Percentiles rank a stretch among this genome's conserved stretches.
phyloP scores from a whole-genome alignment of 1,140 invertebrate genomes.

The Cataglyphis hispanica region DNA sequence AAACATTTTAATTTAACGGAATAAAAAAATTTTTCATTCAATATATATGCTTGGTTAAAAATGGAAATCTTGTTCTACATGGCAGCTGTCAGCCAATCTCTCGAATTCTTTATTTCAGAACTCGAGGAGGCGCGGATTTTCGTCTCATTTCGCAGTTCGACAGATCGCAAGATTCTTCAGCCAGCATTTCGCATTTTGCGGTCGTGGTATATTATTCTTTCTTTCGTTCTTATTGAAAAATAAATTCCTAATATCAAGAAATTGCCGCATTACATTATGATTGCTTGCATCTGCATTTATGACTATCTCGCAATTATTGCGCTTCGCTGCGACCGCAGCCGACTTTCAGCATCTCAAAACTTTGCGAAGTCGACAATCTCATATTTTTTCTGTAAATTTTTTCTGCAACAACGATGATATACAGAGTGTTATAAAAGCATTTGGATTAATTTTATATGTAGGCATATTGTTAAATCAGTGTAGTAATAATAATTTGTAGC shows the following conservation, averaged over 20 bases:
- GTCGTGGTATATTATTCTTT: constrained; percentile 38
- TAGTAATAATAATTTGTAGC: not conserved
- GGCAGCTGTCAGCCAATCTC: not conserved
- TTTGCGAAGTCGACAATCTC: constrained; percentile 35
- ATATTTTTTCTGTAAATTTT: constrained; percentile 10
- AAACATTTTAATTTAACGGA: not conserved
- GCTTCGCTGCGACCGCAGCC: constrained; percentile 38
- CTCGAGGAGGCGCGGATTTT: constrained; percentile 14
- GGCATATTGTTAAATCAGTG: not conserved
- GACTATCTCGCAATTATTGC: constrained; percentile 46
- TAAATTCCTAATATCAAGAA: constrained; percentile 54
- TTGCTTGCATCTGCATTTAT: constrained; percentile 20
- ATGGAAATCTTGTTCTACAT: no score
- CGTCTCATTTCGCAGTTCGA: constrained; percentile 69
- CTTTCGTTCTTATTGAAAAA: constrained; percentile 62
- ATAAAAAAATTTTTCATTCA: no score
- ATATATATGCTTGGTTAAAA: no score
- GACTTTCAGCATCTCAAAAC: constrained; percentile 45
- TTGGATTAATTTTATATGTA: not conserved
- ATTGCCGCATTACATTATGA: constrained; percentile 52
- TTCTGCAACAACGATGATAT: not conserved
- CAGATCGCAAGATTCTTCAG: constrained; percentile 64
- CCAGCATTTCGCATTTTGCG: constrained; percentile 56
- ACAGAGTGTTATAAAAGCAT: constrained; percentile 24
- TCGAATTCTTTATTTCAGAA: constrained; percentile 45